Base-by-base conservation (phyloP, 2,113 vertebrate species). In the Brachypteracias leptosomus region DNA sequence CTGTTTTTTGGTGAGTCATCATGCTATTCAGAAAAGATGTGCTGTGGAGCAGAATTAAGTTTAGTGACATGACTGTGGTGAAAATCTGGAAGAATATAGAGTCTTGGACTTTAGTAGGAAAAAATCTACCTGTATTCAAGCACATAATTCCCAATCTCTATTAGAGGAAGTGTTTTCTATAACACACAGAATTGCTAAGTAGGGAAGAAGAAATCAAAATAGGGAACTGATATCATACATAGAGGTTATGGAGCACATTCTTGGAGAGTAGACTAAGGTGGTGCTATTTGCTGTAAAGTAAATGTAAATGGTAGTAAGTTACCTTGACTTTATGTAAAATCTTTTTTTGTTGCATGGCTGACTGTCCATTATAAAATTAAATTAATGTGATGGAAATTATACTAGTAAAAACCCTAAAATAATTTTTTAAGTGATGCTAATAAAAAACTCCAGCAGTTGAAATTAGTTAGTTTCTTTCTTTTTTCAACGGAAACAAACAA, bases 21-120 rank as follows among this genome's bases (percentile, higher is more conserved):
- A 9, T 35, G 38, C 24, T 71, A 49, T 40, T 28, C 12, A 79
- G 47, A 36, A 93, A 73, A 88, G 47, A 42, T 72, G 25, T 82
- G 15, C 14, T 17, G 38, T 95, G 49, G 54, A 86, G 61, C 40
- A 78, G 70, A 96, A 79, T 90, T 91, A 82, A 55, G 66, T n/a
- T 85, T 88, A 65, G 16, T 40, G 20, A n/a, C 72, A 33, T 65
- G 77, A 55, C 63, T 89, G 51, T 85, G 18, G 35, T 85, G 67
- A 97, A 88, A 93, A 86, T 54, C 54, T 96, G 86, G 72, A 96
- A 94, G 76, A 67, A 47, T 92, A 85, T 44, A 86, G 31, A 65
- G 20, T 90, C 77, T 95, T 95, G 88, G 17, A 85, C 29, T 76
- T 46, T 77, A 94, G 47, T 13, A 24, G 10, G 26, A 73, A 72